Conservation (phyloP, 2,113 vertebrate genomes). For the Onychorhynchus coronatus region DNA sequence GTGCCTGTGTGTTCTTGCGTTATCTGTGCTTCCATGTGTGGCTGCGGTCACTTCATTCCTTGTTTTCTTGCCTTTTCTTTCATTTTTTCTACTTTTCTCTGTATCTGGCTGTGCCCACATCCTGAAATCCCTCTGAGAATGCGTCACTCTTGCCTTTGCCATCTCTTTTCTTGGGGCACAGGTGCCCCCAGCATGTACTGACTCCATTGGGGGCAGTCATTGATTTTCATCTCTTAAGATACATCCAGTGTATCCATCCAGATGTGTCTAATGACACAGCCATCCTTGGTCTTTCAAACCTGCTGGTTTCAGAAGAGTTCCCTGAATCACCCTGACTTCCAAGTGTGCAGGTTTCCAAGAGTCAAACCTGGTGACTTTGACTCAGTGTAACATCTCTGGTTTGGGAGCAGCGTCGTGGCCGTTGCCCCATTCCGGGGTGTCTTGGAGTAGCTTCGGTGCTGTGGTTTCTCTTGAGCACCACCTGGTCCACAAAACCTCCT, state of each 20-base stretch:
- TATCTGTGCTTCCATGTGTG: background rate
- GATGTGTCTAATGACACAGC: background rate
- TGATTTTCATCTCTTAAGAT: background rate
- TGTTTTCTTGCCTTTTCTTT: background rate
- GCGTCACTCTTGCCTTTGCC: background rate
- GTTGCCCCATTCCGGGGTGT: fast-evolving
- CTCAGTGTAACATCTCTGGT: background rate
- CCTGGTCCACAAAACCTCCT: background rate
- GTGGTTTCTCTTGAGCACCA: background rate
- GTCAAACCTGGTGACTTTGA: background rate
- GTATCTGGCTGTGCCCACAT: background rate
- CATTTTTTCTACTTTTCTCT: background rate
- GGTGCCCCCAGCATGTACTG: background rate
- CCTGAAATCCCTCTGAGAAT: background rate
- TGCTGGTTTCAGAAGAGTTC: background rate
- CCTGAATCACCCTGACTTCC: background rate
- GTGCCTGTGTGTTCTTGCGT: background rate
- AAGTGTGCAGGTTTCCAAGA: background rate
- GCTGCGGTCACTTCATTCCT: background rate
- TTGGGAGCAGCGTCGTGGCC: background rate
- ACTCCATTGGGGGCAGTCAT: fast-evolving
- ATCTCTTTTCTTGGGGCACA: background rate
- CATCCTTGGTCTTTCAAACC: background rate
- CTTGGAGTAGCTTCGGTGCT: background rate
- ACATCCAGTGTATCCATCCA: background rate